A percentile compares a stretch with the other conserved stretches of the same genome.
phyloP scores from a whole-genome alignment of 2,113 vertebrate species.

The Antennarius striatus region DNA sequence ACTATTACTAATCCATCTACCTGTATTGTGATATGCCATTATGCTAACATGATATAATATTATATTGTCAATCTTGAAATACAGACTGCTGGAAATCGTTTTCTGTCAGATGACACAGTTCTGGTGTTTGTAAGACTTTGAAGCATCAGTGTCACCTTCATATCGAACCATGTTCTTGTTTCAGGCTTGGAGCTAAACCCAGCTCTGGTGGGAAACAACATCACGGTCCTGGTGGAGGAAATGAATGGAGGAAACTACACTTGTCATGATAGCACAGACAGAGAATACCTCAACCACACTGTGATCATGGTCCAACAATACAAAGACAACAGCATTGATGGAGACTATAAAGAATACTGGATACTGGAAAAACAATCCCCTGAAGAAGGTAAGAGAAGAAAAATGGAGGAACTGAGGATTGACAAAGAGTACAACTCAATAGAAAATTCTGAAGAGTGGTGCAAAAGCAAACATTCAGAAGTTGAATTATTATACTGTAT shows the following conservation, averaged over 20 bases:
- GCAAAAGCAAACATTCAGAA: too few species aligned
- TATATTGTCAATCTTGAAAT: not conserved
- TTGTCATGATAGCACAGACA: conserved; percentile 60
- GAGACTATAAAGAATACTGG: not conserved
- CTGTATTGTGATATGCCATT: not conserved
- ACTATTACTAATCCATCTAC: not conserved
- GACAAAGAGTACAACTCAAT: too few species aligned
- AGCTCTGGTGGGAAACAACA: conserved; percentile 55
- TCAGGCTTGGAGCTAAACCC: conserved; percentile 36
- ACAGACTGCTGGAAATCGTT: too few species aligned
- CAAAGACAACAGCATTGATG: conserved; percentile 32
- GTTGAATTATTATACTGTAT: too few species aligned
- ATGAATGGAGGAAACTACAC: conserved; percentile 76
- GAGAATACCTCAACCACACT: conserved; percentile 76
- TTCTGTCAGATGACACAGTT: too few species aligned
- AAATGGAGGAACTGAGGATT: not conserved
- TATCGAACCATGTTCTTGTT: conserved; percentile 1
- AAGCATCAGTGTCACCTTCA: too few species aligned
- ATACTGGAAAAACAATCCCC: conserved; percentile 56
- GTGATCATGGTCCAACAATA: conserved; percentile 68
- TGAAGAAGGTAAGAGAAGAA: conserved; percentile 24
- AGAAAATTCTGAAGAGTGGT: too few species aligned
- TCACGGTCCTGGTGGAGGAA: conserved; percentile 60
- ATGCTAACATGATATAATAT: not conserved
- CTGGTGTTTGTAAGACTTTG: too few species aligned